Conservation (phyloP, 2,888 invertebrate genomes). For the Agriopis aurantiaria region DNA sequence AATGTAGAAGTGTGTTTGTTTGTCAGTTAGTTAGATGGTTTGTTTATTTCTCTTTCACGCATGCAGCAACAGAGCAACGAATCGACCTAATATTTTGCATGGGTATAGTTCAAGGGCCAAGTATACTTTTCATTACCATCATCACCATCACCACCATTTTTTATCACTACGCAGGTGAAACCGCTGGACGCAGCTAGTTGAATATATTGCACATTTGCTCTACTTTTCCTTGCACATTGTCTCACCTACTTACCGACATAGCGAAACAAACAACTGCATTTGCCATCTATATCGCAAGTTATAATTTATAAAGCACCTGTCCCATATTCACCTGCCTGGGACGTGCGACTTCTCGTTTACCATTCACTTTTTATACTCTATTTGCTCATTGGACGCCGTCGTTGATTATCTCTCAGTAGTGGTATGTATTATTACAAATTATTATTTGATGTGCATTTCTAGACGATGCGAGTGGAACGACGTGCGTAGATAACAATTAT, state of each 20-base stretch:
- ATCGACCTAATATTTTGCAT: too few species aligned
- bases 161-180: too few species aligned
- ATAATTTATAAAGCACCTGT: constrained; percentile 76
- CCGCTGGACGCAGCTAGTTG: background rate
- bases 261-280: constrained; percentile 33
- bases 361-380: constrained; percentile 35
- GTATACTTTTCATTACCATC: too few species aligned
- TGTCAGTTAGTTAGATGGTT: too few species aligned
- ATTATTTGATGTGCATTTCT: constrained; percentile 14
- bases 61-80: too few species aligned
- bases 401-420: constrained; percentile 40
- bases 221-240: constrained; percentile 25
- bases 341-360: constrained; percentile 48
- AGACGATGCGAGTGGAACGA: too few species aligned
- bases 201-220: background rate
- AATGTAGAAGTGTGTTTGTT: too few species aligned
- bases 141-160: too few species aligned
- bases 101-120: too few species aligned
- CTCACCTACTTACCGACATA: constrained; percentile 39
- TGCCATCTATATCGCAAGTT: constrained; percentile 42
- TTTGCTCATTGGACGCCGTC: constrained; percentile 31
- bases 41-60: too few species aligned
- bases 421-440: constrained; percentile 30
- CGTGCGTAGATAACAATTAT: too few species aligned
- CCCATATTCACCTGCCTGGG: constrained; percentile 75